Base-by-base conservation (phyloP, 2,888 invertebrate genomes). In the Sinelater perroti region DNA sequence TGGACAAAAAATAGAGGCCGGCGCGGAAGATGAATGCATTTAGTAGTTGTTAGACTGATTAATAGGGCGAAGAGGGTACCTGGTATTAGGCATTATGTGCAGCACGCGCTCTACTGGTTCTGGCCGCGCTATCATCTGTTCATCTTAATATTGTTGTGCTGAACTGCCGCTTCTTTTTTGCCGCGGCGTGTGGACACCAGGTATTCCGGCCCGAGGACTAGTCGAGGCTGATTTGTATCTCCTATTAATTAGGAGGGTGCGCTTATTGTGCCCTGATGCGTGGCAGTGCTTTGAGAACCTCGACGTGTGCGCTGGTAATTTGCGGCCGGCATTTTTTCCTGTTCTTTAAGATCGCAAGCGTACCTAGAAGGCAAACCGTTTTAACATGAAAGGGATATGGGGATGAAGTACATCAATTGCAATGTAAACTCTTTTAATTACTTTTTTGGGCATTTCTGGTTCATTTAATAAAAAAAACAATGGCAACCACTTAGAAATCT, bases 101-200 rank as follows among this genome's bases (percentile, higher is more conserved):
- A 64, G 68, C 70, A 69, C 72, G 72, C 70, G 72, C 66, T 66
- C 62, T 68, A 71, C 71, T 72, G 71, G 72, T 71, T 72, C 47
- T 54, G 36, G 47, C 50, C 54, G 42, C 49, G 56, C 66, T 68
- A 70, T 73, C 71, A 72, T 73, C 72, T 72, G 72, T 69, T 70
- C 73, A 72, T 72, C 71, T 71, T 65, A 67, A 65, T 66, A 67
- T 65, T 51, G 42, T 53, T 40, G 17, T 61, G 62, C 57, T 55
- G 64, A 66, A 61, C 57, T 60, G 45, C 18, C 36, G 40, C 28
- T 63, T 68, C 66, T 68, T 69, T 69, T 67, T 68, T 65, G 64
- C 60, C 51, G 42, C 56, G 64, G 51, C 67, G 66, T 66, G 68
- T 66, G 69, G 69, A 69, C 66, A 68, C 46, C 40, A 53, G 60